Evolutionary conservation across 2,888 invertebrate species (phyloP), one percentile per base, ranked within the genome.

Genomic region (Hirtodrosophila alboralis): DNA sequence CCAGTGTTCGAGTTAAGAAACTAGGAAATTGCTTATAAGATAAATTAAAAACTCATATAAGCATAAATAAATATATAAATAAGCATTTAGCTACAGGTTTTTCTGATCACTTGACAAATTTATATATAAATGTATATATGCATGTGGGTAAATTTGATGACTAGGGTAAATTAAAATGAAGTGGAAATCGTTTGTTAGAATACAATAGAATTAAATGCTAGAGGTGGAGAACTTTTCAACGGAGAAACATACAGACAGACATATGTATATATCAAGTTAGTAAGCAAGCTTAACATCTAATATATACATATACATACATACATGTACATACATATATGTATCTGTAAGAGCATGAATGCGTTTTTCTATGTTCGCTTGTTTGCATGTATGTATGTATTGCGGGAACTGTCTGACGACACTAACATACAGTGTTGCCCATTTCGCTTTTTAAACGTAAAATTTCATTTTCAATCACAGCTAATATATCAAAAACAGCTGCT

Each of bases 241-340:
- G n/a, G 31, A 27, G 26, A 51, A 33, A 28, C 9, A 33, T 12
- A 53, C 36, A 40, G 12, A 62, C 28, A 23, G 10, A 26, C 3
- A 13, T 16, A 26, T 3, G 7, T 26, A 37, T 1, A 23, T 14
- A 38, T 2, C 16, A 45, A 68, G 72, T 65, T 38, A 66, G 76
- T 66, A 62, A 75, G 66, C 75, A 75, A 75, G 76, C 75, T 75
- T 57, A 73, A 62, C 76, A 71, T 66, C 66, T 66, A 54, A 36
- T 57, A 61, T 56, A 53, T 68, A 52, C 28, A 27, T 12, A 16
- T 13, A 18, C 8, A n/a, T 44, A n/a, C 12, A 27, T 21, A 21
- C 10, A n/a, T 27, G 33, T 38, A 18, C 2, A 4, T 18, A 1
- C 0, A 18, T 5, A n/a, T 18, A 18, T 18, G 18, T 18, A 18